Conservation (phyloP, 2,113 vertebrate genomes). For the Corvus cornix region DNA sequence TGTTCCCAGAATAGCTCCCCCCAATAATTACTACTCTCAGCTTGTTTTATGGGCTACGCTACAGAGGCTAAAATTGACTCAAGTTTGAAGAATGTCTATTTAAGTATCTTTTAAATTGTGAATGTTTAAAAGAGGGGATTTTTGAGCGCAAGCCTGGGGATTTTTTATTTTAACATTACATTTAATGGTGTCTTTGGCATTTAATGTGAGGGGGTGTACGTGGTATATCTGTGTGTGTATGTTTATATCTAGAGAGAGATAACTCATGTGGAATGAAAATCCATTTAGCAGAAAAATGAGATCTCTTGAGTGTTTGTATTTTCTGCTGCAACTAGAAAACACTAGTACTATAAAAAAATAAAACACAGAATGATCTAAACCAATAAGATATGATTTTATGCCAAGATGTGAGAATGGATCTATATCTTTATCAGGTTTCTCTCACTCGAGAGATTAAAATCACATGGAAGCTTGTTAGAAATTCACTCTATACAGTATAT, state of each 20-base stretch:
- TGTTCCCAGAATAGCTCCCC: slow-evolving; percentile 37
- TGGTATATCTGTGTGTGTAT: slow-evolving; percentile 46
- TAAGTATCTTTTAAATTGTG: slow-evolving; percentile 57
- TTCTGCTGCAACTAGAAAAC: slow-evolving; percentile 67
- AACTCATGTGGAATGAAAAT: slow-evolving; percentile 64
- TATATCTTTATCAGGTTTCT: slow-evolving; percentile 73
- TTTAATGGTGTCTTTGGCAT: slow-evolving; percentile 61
- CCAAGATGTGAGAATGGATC: slow-evolving; percentile 65
- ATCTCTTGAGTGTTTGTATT: slow-evolving; percentile 65
- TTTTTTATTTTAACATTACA: slow-evolving; percentile 57
- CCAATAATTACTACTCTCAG: background rate
- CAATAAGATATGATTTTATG: slow-evolving; percentile 72
- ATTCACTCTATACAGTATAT: slow-evolving; percentile 32
- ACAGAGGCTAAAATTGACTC: slow-evolving; percentile 60
- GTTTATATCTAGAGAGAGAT: slow-evolving; percentile 57
- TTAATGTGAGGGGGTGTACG: slow-evolving; percentile 46
- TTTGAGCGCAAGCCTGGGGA: background rate
- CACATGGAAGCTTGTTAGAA: slow-evolving; percentile 69
- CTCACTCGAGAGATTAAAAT: slow-evolving; percentile 67
- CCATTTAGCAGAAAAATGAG: slow-evolving; percentile 69
- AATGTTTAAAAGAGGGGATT: slow-evolving; percentile 37
- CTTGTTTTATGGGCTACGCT: slow-evolving; percentile 27
- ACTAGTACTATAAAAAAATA: slow-evolving; percentile 50
- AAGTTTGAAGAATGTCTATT: slow-evolving; percentile 54
- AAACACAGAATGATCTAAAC: slow-evolving; percentile 61